Conservation (phyloP, 2,888 invertebrate genomes). For the Cremastinae sp. region DNA sequence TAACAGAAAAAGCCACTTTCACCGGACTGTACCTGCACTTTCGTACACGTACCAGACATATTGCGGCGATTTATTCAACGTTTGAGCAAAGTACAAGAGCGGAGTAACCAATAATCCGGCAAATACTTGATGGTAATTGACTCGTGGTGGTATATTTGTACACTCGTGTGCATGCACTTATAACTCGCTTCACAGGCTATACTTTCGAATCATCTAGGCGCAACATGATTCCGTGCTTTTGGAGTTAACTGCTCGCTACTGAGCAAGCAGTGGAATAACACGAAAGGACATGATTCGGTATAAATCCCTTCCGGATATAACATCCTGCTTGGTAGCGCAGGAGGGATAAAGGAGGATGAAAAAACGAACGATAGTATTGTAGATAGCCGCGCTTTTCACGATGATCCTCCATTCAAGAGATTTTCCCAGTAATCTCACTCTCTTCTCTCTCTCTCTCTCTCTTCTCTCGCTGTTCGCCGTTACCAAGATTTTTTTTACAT, state of each 20-base stretch:
- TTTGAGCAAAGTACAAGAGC: conserved; percentile 36
- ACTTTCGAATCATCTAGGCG: conserved; percentile 55
- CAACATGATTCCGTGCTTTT: conserved; percentile 36
- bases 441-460: too few species aligned
- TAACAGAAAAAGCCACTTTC: conserved; percentile 47
- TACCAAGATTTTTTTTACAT: too few species aligned
- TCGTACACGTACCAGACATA: background rate
- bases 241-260: background rate
- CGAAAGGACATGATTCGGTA: conserved; percentile 13
- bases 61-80: too few species aligned
- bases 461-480: too few species aligned
- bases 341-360: background rate
- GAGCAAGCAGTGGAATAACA: background rate
- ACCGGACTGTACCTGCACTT: conserved; percentile 12
- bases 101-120: conserved; percentile 14
- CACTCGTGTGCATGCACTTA: background rate
- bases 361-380: background rate
- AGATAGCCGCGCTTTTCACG: too few species aligned
- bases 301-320: conserved; percentile 18
- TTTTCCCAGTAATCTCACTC: too few species aligned
- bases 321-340: background rate
- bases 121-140: conserved; percentile 10
- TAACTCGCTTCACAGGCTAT: conserved; percentile 7
- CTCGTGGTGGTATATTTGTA: background rate
- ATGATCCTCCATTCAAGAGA: too few species aligned